Base-by-base conservation (phyloP, 2,888 invertebrate genomes). In the Branchipolynoe longqiensis region DNA sequence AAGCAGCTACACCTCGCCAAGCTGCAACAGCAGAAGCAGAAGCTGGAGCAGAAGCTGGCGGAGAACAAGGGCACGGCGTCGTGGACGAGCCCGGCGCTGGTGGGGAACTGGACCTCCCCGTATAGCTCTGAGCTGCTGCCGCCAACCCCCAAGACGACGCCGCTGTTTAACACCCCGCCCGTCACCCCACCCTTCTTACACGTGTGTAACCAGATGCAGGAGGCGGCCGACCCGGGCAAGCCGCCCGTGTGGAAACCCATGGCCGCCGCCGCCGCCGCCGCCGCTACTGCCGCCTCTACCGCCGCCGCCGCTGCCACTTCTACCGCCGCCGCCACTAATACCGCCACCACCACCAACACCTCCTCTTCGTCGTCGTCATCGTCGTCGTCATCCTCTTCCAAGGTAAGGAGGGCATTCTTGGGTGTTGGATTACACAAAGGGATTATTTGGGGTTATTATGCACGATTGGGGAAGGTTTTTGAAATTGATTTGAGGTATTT, bases 71-170 rank as follows among this genome's bases (percentile, higher is more conserved):
- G 48, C 25, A 56, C 48, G 12, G n/a, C 40, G 38, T 22, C 48
- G 18, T 31, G 48, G 31, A 48, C 28, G 48, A 73, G 40, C 40
- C 78, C 54, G 2, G 12, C 48, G 28, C 4, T 12, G 18, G 31
- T 48, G 18, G 18, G 25, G 1, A 78, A 78, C 54, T 41, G 41
- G 54, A 33, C 33, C 22, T 25, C 40, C 8, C 78, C 81, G 3
- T 74, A 86, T 69, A 84, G 81, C 84, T 89, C 90, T 18, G 91
- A 91, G 78, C 88, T 91, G 82, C 89, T 91, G 85, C 92, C 92
- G 4, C 91, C 91, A 6, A 93, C 93, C 0, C 93, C 93, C 0
- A 94, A 94, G 88, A 93, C 94, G 62, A 94, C 94, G 0, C 94
- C 93, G 14, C 91, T 93, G 86, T 91, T 91, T 84, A 92, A 92